Percentiles rank a stretch among this genome's conserved stretches.
Conservation (phyloP, 2,888 invertebrate species). For the Deilephila elpenor region DNA sequence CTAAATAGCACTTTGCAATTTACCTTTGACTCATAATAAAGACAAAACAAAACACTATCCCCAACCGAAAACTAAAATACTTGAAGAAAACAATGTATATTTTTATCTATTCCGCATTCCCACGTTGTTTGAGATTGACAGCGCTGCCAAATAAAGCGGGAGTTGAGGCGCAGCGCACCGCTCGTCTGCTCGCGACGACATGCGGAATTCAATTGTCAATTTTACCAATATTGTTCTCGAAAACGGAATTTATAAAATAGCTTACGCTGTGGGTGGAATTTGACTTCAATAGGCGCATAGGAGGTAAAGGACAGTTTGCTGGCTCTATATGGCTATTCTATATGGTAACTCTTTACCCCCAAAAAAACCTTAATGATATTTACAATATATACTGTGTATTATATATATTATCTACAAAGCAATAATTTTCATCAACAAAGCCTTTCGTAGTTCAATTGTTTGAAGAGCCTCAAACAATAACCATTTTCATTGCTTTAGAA, state of each 20-base stretch:
- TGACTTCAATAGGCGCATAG: too few species aligned
- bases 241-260: conserved; percentile 2
- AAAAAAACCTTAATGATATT: too few species aligned
- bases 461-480: not conserved
- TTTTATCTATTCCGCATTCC: conserved; percentile 39
- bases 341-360: too few species aligned
- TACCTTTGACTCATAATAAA: too few species aligned
- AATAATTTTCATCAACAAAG: conserved; percentile 1
- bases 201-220: conserved; percentile 28
- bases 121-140: conserved; percentile 44
- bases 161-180: conserved; percentile 27
- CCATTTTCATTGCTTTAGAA: conserved; percentile 1
- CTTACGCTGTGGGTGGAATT: not conserved
- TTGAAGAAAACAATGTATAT: conserved; percentile 29
- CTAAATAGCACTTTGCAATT: too few species aligned
- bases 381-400: too few species aligned
- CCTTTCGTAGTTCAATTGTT: conserved; percentile 13
- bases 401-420: not conserved
- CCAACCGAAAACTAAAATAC: too few species aligned
- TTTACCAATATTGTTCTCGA: conserved; percentile 19
- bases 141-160: conserved; percentile 45
- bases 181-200: not conserved
- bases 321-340: too few species aligned
- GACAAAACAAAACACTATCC: not conserved
- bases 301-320: too few species aligned